Conservation (phyloP, 2,113 vertebrate genomes). For the Rhinogobius similis region DNA sequence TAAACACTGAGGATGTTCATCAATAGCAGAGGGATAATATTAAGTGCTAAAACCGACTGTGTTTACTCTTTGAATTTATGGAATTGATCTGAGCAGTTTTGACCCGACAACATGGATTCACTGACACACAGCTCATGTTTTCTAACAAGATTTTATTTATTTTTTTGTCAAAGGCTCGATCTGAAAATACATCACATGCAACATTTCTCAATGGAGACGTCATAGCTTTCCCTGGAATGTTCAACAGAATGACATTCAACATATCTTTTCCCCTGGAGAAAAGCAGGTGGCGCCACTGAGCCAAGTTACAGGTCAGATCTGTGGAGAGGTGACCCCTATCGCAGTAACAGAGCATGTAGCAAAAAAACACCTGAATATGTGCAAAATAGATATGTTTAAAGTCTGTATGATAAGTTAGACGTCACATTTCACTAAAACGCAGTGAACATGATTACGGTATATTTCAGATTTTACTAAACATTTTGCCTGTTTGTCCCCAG, state of each 20-base stretch:
- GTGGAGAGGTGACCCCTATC: too few relatives aligned
- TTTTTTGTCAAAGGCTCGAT: not conserved
- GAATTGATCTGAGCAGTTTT: constrained; percentile 43
- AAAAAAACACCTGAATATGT: too few relatives aligned
- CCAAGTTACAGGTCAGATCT: too few relatives aligned
- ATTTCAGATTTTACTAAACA: too few relatives aligned
- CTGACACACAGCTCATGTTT: not conserved
- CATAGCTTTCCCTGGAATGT: not conserved
- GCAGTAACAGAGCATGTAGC: too few relatives aligned
- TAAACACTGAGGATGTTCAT: constrained; percentile 4
- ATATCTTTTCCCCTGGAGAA: too few relatives aligned
- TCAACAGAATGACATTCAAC: not conserved
- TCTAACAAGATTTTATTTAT: not conserved
- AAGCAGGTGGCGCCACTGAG: too few relatives aligned
- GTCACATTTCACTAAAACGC: too few relatives aligned
- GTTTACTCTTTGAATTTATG: constrained; percentile 44
- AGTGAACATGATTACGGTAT: too few relatives aligned
- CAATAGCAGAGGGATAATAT: constrained; percentile 36
- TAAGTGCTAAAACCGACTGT: constrained; percentile 4
- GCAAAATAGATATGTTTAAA: too few relatives aligned
- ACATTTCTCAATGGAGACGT: not conserved
- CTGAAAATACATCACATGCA: not conserved
- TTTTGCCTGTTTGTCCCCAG: too few relatives aligned
- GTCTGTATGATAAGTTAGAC: too few relatives aligned
- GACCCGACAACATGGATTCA: not conserved